phyloP scores from a whole-genome alignment of 2,888 invertebrate species.

The Ectemnius lituratus region DNA sequence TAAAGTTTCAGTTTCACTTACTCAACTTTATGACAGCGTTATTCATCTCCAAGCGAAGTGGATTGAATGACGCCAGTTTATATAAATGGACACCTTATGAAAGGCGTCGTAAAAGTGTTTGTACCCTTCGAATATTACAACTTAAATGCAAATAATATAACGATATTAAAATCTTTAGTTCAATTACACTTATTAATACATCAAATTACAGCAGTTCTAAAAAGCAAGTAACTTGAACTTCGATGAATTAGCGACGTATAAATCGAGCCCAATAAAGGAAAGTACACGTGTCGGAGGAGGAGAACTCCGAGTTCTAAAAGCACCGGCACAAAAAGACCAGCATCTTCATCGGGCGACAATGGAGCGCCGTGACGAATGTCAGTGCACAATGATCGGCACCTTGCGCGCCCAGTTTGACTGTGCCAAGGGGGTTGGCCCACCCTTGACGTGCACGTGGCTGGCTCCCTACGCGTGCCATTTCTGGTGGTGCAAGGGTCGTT shows the following conservation, averaged over 20 bases:
- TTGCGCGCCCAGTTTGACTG: slow-evolving; percentile 55
- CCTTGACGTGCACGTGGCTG: slow-evolving; percentile 67
- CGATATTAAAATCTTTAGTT: neutral
- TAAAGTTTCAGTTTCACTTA: slow-evolving; percentile 1
- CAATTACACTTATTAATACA: neutral
- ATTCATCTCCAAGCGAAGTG: neutral
- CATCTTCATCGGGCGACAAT: slow-evolving; percentile 43
- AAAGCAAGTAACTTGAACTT: neutral
- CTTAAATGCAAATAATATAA: too few species aligned
- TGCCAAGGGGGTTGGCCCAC: slow-evolving; percentile 59
- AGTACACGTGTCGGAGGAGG: slow-evolving; percentile 28
- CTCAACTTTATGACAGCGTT: slow-evolving; percentile 8
- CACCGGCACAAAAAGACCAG: slow-evolving; percentile 6
- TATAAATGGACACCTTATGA: too few species aligned
- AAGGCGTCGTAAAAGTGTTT: too few species aligned
- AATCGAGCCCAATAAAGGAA: neutral
- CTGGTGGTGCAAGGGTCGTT: slow-evolving; percentile 54
- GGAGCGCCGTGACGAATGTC: slow-evolving; percentile 60
- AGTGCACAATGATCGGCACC: slow-evolving; percentile 61
- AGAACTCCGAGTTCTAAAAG: neutral
- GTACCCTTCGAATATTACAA: too few species aligned
- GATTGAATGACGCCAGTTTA: neutral
- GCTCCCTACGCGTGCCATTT: slow-evolving; percentile 70
- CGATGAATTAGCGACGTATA: neutral
- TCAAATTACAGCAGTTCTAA: neutral